These are phyloP conservation scores for Scleropages formosus DNA, from an alignment of 2,797 vertebrate species.

Conservation along the genomic window DNA sequence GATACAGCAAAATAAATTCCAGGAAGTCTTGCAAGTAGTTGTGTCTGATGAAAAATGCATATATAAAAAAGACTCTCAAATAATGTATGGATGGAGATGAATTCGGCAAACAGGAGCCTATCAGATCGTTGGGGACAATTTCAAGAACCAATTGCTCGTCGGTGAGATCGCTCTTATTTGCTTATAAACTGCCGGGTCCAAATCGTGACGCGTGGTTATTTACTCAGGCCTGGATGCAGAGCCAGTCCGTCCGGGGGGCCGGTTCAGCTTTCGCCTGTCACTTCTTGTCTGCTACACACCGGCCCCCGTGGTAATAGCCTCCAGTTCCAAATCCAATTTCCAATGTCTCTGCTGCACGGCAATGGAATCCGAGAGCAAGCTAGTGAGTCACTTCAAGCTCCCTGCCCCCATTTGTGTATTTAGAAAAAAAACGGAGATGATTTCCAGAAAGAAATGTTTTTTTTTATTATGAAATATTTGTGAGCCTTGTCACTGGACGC, in stretches of 20 bases:
- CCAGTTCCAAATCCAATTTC: slow-evolving; percentile 37
- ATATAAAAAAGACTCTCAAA: background rate
- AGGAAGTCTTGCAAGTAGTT: too few species aligned
- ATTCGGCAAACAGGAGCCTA: slow-evolving; percentile 22
- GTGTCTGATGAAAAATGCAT: too few species aligned
- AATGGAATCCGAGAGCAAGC: background rate
- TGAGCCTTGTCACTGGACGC: background rate
- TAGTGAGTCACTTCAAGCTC: slow-evolving; percentile 14
- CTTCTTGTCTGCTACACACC: slow-evolving; percentile 35
- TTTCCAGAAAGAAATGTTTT: slow-evolving; percentile 26
- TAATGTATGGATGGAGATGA: slow-evolving; percentile 17
- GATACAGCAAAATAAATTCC: too few species aligned
- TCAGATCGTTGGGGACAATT: background rate
- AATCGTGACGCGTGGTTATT: slow-evolving; percentile 38
- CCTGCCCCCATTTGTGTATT: background rate
- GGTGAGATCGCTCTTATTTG: slow-evolving; percentile 35
- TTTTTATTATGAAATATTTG: slow-evolving; percentile 18
- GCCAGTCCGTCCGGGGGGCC: background rate
- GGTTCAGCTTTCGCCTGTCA: slow-evolving; percentile 30
- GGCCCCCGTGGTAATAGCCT: slow-evolving; percentile 29
- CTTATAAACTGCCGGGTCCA: slow-evolving; percentile 34
- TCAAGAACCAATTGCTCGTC: background rate
- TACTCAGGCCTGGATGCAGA: slow-evolving; percentile 23
- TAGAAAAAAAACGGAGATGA: slow-evolving; percentile 14
- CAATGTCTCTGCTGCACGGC: slow-evolving; percentile 26